Evolutionary conservation across 2,797 vertebrate species (phyloP).

Genomic region (Buceros bicornis): DNA sequence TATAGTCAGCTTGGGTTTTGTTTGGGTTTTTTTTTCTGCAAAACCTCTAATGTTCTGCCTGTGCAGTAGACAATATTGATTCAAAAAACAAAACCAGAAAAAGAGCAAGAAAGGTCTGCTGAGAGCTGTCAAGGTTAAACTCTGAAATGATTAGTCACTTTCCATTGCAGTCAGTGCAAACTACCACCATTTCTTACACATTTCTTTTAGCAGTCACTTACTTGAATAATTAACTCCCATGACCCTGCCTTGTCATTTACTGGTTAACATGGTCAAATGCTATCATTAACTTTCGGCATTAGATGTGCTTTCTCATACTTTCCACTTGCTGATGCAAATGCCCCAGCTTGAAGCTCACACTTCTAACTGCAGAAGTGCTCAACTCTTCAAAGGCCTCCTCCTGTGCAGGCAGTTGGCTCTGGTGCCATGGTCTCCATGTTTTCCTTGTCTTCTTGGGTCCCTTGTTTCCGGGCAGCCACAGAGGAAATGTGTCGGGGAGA

Average conservation of each 20-base stretch:
- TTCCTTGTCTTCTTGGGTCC: background rate
- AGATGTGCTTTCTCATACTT: constrained; percentile 32
- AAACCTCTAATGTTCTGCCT: background rate
- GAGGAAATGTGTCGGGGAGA: background rate
- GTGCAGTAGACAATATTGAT: constrained; percentile 27
- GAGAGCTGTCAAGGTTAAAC: constrained; percentile 53
- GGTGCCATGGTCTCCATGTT: background rate
- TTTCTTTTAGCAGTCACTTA: constrained; percentile 45
- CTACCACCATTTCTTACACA: constrained; percentile 33
- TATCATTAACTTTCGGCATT: constrained; percentile 20
- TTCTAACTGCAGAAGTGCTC: background rate
- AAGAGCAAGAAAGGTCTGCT: constrained; percentile 37
- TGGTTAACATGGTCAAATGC: constrained; percentile 50
- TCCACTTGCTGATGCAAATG: background rate
- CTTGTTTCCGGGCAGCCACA: background rate
- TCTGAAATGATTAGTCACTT: constrained; percentile 52
- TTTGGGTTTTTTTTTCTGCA: background rate
- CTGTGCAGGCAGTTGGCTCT: background rate
- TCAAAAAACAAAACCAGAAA: constrained; percentile 30
- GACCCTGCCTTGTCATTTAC: constrained; percentile 52
- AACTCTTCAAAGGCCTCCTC: background rate
- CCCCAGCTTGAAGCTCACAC: background rate
- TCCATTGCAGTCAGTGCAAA: constrained; percentile 49
- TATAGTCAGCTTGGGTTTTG: background rate
- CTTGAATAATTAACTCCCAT: constrained; percentile 71